Base-by-base conservation (phyloP, 2,113 vertebrate genomes). In the Platichthys flesus region DNA sequence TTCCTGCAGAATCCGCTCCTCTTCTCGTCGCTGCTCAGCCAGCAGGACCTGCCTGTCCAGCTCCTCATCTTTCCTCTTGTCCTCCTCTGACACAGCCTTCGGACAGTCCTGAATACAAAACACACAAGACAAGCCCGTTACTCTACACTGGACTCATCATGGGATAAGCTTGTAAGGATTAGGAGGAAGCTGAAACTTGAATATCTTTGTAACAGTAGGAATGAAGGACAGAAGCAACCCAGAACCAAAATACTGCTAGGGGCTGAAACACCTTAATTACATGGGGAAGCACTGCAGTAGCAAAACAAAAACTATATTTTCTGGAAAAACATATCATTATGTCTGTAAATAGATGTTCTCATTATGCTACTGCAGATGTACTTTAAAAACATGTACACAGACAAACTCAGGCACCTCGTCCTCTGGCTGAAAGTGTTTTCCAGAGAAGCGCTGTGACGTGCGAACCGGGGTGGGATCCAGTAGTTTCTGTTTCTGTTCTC, bases 1-100 rank as follows among this genome's bases (percentile, higher is more conserved):
- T 54, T 98, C 97, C 84, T 96, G 96, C 9, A 95, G 91, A 75
- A 97, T 91, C 82, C 96, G 94, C 15, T 99, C 97, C 73, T 98
- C 96, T 84, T 99, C 97, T 63, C 94, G 95, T 40, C 96, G 95
- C 93, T 98, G 98, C 84, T 97, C 97, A 0, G 96, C 96, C 62
- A 99, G 86, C 16, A 98, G 93, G 58, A 96, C 94, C 74, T 98
- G 97, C 31, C 97, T 94, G 57, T 98, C 96, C 76, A 96, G 92
- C 21, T 98, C 97, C 61, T 97, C 96, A n/a, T 98, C 96, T 57
- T 86, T 96, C 84, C 91, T 96, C 81, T 93, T 96, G 79, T 97
- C 96, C 78, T 94, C 79, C 1, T 95, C 94, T 40, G 75, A 83
- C 31, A 93, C 83, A 20, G 90, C 73, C 10, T 85, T 90, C 0